Evolutionary conservation across 2,888 invertebrate species (phyloP).

Genomic region (Metopia argyrocephala): DNA sequence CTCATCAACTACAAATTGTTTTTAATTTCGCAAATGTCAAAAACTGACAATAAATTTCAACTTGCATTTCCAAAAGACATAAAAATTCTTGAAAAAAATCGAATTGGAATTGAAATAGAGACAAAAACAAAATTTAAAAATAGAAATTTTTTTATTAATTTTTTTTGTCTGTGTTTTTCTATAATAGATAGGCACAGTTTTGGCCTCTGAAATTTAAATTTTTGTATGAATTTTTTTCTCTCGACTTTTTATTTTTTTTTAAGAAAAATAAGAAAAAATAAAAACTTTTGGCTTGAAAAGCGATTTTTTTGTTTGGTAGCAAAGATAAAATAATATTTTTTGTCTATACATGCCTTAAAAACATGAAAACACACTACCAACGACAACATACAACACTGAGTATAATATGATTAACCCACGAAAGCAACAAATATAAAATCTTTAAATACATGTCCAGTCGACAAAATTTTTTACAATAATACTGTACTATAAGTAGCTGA

Average conservation of each 20-base stretch:
- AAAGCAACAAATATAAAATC: not conserved
- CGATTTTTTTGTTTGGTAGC: not conserved
- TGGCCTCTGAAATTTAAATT: not conserved
- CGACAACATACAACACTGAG: not conserved
- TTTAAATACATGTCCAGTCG: not conserved
- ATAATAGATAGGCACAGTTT: not conserved
- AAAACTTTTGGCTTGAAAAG: not conserved
- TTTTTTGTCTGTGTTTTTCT: not conserved
- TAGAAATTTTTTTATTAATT: not conserved
- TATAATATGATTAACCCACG: not conserved
- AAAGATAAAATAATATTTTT: not conserved
- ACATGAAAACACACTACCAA: not conserved
- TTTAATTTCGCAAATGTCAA: not conserved
- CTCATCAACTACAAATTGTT: not conserved
- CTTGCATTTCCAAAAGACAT: not conserved
- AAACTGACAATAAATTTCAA: slow-evolving; percentile 29
- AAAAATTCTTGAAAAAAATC: not conserved
- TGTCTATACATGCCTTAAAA: not conserved
- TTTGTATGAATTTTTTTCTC: too few relatives aligned
- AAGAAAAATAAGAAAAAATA: not conserved
- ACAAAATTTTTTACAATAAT: not conserved
- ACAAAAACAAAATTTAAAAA: not conserved
- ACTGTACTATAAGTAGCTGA: too few relatives aligned
- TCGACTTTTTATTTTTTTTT: not conserved
- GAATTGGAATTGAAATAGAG: not conserved